Percentiles rank a stretch among this genome's conserved stretches.
Evolutionary conservation across 2,888 invertebrate genomes (phyloP).

Genomic region (Heliconius ismenius): DNA sequence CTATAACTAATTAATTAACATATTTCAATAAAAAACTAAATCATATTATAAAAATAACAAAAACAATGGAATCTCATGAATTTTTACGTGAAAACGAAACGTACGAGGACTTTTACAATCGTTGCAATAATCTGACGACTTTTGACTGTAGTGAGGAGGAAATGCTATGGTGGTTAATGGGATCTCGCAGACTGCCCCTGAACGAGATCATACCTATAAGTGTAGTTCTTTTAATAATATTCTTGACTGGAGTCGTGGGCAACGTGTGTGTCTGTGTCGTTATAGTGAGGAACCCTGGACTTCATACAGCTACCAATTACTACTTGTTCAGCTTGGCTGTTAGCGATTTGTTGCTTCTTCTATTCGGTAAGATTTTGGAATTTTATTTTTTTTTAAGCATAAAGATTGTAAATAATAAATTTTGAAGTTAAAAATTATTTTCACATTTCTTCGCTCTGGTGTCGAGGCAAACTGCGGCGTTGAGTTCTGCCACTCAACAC

Average conservation of each 20-base stretch:
- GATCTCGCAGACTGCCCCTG: constrained; percentile 83
- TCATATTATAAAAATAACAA: background rate
- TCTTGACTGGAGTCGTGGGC: constrained; percentile 91
- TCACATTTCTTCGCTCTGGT: too few relatives aligned
- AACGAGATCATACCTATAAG: constrained; percentile 83
- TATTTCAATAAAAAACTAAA: background rate
- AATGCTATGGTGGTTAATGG: constrained; percentile 82
- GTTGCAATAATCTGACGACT: constrained; percentile 72
- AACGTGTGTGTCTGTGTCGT: constrained; percentile 93
- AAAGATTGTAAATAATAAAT: background rate
- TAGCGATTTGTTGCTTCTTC: constrained; percentile 90
- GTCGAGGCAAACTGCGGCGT: too few relatives aligned
- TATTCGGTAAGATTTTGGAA: constrained; percentile 85
- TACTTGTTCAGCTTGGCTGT: constrained; percentile 94
- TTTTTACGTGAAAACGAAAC: constrained; percentile 69
- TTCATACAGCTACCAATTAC: constrained; percentile 96
- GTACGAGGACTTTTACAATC: constrained; percentile 68
- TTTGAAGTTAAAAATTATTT: too few relatives aligned
- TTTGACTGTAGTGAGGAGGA: constrained; percentile 84
- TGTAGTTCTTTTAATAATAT: constrained; percentile 88
- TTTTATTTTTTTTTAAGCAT: background rate
- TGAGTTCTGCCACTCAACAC: too few relatives aligned
- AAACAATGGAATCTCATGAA: constrained; percentile 55
- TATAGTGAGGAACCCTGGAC: constrained; percentile 88
- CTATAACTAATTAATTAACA: background rate